Conservation (phyloP, 2,888 invertebrate genomes). For the Parapristionchus giblindavisi region DNA sequence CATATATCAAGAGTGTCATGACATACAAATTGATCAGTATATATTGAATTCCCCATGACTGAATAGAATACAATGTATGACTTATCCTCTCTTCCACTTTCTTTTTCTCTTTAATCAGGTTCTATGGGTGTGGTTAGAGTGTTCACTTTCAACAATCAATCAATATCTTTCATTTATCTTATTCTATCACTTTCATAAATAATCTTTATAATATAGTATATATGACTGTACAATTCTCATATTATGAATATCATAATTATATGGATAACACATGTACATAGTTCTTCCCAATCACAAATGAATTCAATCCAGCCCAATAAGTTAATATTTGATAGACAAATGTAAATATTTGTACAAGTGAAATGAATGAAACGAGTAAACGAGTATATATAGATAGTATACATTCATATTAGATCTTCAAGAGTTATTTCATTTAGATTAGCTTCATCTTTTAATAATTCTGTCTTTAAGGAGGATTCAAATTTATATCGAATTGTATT, state of each 20-base stretch:
- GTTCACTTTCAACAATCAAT: background rate
- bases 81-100: background rate
- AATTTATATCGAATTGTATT: slow-evolving; percentile 26
- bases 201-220: too few relatives aligned
- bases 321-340: background rate
- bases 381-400: background rate
- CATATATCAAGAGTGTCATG: slow-evolving; percentile 63
- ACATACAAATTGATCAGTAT: slow-evolving; percentile 58
- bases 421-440: slow-evolving; percentile 19
- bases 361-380: background rate
- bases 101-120: slow-evolving; percentile 31
- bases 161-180: too few relatives aligned
- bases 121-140: slow-evolving; percentile 32
- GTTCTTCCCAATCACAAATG: too few relatives aligned
- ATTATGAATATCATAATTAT: too few relatives aligned
- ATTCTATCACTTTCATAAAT: too few relatives aligned
- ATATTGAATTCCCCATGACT: slow-evolving; percentile 61
- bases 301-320: background rate
- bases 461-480: background rate
- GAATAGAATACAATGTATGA: background rate
- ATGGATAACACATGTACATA: too few relatives aligned
- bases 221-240: too few relatives aligned
- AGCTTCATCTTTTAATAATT: slow-evolving; percentile 2
- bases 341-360: background rate
- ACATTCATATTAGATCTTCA: slow-evolving; percentile 16